A percentile compares a stretch with the other conserved stretches of the same genome.
Evolutionary conservation across 1,140 invertebrate genomes (phyloP).

Genomic region (Sycophila sp.): DNA sequence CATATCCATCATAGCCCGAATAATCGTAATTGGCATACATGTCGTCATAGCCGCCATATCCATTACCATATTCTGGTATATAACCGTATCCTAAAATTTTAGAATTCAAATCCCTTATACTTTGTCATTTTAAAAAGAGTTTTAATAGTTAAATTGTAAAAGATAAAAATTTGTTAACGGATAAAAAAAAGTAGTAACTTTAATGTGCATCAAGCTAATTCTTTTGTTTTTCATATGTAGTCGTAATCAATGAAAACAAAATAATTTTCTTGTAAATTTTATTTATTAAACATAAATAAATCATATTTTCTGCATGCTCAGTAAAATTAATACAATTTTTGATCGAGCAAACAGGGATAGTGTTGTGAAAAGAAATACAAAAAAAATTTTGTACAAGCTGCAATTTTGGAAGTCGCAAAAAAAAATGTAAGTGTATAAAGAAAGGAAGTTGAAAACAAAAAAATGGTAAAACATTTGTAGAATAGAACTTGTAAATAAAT

Average conservation of each 20-base stretch:
- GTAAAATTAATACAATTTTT: conserved; percentile 30
- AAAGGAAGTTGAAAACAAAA: conserved; percentile 34
- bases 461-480: conserved; percentile 33
- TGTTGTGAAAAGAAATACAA: conserved; percentile 34
- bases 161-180: too few species aligned
- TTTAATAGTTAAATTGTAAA: too few species aligned
- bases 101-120: conserved; percentile 25
- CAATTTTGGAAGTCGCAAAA: conserved; percentile 34
- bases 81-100: conserved; percentile 52
- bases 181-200: too few species aligned
- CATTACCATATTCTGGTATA: conserved; percentile 62
- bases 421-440: conserved; percentile 19
- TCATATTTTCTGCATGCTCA: conserved; percentile 14
- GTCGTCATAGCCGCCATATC: conserved; percentile 63
- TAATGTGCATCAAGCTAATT: neutral
- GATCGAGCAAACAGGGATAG: conserved; percentile 12
- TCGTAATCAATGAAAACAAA: conserved; percentile 37
- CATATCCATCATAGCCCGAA: conserved; percentile 59
- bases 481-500: conserved; percentile 37
- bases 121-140: neutral
- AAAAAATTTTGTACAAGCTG: conserved; percentile 29
- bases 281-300: conserved; percentile 40
- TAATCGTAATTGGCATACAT: conserved; percentile 62
- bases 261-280: conserved; percentile 37
- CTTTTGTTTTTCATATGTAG: neutral